Evolutionary conservation across 2,113 vertebrate species (phyloP).

Genomic region (Sciurus niger): DNA sequence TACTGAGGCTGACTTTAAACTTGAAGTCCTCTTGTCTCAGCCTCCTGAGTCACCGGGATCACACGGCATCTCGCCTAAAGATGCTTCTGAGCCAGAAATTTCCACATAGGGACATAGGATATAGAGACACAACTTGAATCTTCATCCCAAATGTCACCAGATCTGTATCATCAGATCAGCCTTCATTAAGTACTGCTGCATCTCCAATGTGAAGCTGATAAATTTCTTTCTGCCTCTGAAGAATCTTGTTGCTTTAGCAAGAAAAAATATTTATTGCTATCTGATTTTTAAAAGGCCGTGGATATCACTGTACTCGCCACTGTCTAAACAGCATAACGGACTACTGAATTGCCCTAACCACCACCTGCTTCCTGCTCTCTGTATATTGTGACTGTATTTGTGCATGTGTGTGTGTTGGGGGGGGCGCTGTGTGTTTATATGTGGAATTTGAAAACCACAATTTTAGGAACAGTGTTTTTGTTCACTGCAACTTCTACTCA

Average conservation of each 20-base stretch:
- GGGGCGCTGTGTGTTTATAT: neutral
- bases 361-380: neutral
- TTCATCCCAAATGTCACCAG: neutral
- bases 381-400: neutral
- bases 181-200: conserved; percentile 1
- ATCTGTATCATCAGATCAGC: neutral
- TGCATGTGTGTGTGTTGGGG: neutral
- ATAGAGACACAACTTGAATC: neutral
- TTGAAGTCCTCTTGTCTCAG: too few relatives aligned
- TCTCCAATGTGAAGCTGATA: neutral
- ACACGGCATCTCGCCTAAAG: neutral
- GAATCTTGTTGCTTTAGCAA: neutral
- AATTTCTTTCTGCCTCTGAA: conserved; percentile 1
- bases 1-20: too few relatives aligned
- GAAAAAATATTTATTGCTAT: neutral
- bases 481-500: conserved; percentile 51
- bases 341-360: neutral
- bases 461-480: conserved; percentile 1
- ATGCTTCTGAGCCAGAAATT: neutral
- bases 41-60: too few relatives aligned
- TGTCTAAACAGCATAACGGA: neutral
- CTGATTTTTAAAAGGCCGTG: conserved; percentile 18
- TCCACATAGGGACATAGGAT: neutral
- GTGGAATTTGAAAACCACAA: neutral
- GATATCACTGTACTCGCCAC: neutral